Base-by-base conservation (phyloP, 2,797 vertebrate genomes). In the Chloroceryle inda region DNA sequence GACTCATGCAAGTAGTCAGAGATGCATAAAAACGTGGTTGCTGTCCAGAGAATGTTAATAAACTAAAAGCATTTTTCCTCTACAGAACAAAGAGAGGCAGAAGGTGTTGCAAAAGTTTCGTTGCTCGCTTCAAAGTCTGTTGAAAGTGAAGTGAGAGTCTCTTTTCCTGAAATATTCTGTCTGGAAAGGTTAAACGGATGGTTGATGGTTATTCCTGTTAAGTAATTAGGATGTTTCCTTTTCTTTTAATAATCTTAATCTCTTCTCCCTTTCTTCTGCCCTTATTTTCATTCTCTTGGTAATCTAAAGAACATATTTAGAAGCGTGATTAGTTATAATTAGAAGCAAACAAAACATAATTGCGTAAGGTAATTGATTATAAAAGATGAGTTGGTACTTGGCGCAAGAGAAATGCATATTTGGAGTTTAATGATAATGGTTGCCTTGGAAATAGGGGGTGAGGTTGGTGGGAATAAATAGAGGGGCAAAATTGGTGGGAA, bases 261-360 rank as follows among this genome's bases (percentile, higher is more conserved):
- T 93, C 59, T 82, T 97, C 88, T 94, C 38, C 33, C 95, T 94
- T 95, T 97, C 92, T 85, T 84, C 85, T 97, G 33, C 87, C 82
- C 91, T 90, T 91, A 73, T 97, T 97, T 97, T 96, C 89, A 80
- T 97, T 96, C 95, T 97, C 82, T 92, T 87, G 84, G 40, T 97
- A 97, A 97, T 97, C 97, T 97, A 97, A 98, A 97, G 94, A 97
- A 97, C 96, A 92, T 97, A 97, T 98, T 98, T 98, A 96, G 97
- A 97, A 95, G 89, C 89, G 68, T 97, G 97, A 98, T 98, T 97
- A 98, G 94, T 97, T 97, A 97, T 97, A 98, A 98, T 98, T 97
- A 97, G 98, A 97, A 97, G 96, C 96, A 97, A 98, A 97, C 98
- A 98, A 98, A 97, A 95, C 96, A 88, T 96, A 96, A 97, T 96